Conservation (phyloP, 2,888 invertebrate genomes). For the Monoplex corrugatus region DNA sequence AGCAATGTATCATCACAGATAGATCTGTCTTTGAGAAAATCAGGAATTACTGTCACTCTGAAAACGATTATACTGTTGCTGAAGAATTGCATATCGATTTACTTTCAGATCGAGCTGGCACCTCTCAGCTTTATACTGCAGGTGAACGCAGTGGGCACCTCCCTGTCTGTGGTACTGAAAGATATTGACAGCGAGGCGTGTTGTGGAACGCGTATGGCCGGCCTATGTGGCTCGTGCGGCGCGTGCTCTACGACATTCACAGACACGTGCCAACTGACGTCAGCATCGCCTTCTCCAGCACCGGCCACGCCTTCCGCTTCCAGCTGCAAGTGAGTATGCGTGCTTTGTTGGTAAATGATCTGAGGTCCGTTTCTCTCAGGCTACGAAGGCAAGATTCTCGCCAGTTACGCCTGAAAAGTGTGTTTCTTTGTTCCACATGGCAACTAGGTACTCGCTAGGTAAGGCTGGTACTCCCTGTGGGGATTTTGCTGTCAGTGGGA, state of each 20-base stretch:
- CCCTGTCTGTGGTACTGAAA: conserved; percentile 8
- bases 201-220: neutral
- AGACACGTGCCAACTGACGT: conserved; percentile 25
- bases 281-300: neutral
- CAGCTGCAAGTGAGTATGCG: conserved; percentile 3
- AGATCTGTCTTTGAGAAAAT: too few relatives aligned
- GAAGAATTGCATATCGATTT: neutral
- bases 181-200: neutral
- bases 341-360: too few relatives aligned
- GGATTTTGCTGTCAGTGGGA: too few relatives aligned
- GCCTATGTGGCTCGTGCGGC: conserved; percentile 32
- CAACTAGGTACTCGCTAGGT: too few relatives aligned
- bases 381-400: too few relatives aligned
- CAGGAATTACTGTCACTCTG: too few relatives aligned
- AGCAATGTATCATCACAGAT: neutral
- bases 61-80: too few relatives aligned
- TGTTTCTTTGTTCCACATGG: too few relatives aligned
- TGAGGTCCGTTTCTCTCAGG: too few relatives aligned
- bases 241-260: neutral
- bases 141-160: conserved; percentile 16
- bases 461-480: too few relatives aligned
- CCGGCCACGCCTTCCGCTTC: conserved; percentile 15
- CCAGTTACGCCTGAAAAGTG: too few relatives aligned
- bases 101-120: conserved; percentile 15
- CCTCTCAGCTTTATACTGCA: neutral